Percentiles rank a stretch among this genome's conserved stretches.
Conservation (phyloP, 2,888 invertebrate species). For the Trachelus iudaicus region DNA sequence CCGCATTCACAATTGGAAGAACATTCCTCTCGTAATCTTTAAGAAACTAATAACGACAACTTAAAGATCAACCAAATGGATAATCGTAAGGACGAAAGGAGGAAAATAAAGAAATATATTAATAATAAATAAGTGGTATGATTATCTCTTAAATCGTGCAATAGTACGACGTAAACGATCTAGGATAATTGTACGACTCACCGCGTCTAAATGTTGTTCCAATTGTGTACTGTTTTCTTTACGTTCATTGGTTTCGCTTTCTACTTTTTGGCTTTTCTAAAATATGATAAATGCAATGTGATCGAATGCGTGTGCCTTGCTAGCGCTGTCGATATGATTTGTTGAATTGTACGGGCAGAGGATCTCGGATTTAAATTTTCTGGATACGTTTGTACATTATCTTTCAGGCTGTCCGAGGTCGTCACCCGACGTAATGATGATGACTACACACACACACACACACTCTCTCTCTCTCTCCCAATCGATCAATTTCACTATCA, state of each 20-base stretch:
- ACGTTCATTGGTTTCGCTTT: slow-evolving; percentile 63
- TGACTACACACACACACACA: background rate
- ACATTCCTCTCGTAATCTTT: slow-evolving; percentile 59
- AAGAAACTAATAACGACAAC: slow-evolving; percentile 28
- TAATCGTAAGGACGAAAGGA: slow-evolving; percentile 9
- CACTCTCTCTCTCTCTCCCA: background rate
- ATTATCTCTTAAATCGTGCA: slow-evolving; percentile 61
- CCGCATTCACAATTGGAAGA: slow-evolving; percentile 66
- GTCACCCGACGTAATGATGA: background rate
- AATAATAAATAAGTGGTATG: slow-evolving; percentile 38
- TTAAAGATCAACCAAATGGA: slow-evolving; percentile 5
- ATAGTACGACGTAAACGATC: slow-evolving; percentile 60
- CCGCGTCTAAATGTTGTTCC: slow-evolving; percentile 67
- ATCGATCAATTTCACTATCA: background rate
- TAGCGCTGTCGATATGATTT: slow-evolving; percentile 3
- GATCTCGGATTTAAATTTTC: background rate
- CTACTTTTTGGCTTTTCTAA: slow-evolving; percentile 67
- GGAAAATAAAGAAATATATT: slow-evolving; percentile 18
- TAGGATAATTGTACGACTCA: slow-evolving; percentile 63
- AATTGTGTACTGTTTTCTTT: slow-evolving; percentile 63
- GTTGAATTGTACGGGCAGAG: background rate
- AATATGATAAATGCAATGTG: slow-evolving; percentile 64
- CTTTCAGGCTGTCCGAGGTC: background rate
- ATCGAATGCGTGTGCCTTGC: slow-evolving; percentile 46
- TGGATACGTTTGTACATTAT: background rate